A percentile compares a stretch with the other conserved stretches of the same genome.
Evolutionary conservation across 2,888 invertebrate genomes (phyloP).

Genomic region (Carpatolechia fugitivella): DNA sequence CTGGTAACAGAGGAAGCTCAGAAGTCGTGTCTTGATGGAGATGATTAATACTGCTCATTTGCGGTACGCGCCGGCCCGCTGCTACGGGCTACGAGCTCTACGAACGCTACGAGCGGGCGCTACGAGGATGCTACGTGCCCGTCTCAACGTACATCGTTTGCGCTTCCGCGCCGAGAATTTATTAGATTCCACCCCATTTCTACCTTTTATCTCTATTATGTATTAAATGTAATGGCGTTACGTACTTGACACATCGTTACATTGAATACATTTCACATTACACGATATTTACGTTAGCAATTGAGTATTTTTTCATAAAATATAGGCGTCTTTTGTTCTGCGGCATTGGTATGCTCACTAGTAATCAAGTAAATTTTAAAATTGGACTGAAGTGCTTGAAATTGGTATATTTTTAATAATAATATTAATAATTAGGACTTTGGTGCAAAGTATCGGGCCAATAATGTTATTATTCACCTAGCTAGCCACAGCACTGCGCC

Average conservation of each 20-base stretch:
- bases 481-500: too few species aligned
- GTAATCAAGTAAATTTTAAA: too few species aligned
- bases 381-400: too few species aligned
- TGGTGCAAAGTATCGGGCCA: too few species aligned
- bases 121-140: conserved; percentile 66
- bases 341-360: too few species aligned
- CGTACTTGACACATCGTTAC: conserved; percentile 42
- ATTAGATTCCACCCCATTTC: conserved; percentile 72
- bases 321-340: too few species aligned
- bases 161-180: conserved; percentile 73
- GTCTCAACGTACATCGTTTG: conserved; percentile 72
- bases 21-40: conserved; percentile 70
- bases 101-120: conserved; percentile 41
- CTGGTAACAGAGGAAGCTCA: conserved; percentile 64
- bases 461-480: too few species aligned
- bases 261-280: conserved; percentile 18
- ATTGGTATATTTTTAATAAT: too few species aligned
- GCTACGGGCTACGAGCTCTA: conserved; percentile 38
- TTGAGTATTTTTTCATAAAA: too few species aligned
- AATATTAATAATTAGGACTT: too few species aligned
- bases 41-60: conserved; percentile 79
- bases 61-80: conserved; percentile 54
- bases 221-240: conserved; percentile 60
- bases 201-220: conserved; percentile 72
- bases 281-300: neutral